phyloP scores from a whole-genome alignment of 2,888 invertebrate genomes.

The Rhamnusium bicolor region DNA sequence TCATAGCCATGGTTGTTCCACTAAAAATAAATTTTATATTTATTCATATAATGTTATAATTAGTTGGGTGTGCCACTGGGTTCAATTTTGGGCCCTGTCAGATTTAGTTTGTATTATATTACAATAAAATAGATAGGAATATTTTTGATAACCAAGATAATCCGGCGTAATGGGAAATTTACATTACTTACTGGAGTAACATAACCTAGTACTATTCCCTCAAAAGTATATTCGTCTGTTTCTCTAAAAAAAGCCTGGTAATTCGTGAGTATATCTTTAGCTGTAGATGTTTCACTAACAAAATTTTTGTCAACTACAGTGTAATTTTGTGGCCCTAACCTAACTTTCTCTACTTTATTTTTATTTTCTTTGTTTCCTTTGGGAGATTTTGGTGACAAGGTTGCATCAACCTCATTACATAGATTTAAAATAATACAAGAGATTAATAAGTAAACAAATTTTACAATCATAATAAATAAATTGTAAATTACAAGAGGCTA shows the following conservation, averaged over 20 bases:
- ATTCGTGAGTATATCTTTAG: constrained; percentile 84
- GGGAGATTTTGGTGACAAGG: constrained; percentile 63
- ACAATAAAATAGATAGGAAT: no score
- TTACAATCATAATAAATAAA: constrained; percentile 14
- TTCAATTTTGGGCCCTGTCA: no score
- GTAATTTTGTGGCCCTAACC: constrained; percentile 63
- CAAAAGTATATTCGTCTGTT: constrained; percentile 78
- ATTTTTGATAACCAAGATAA: no score
- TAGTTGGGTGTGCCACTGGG: no score
- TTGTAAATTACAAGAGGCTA: not conserved
- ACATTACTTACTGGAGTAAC: constrained; percentile 89
- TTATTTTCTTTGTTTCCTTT: constrained; percentile 57
- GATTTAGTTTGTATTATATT: no score
- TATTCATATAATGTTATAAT: not conserved
- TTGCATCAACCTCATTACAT: constrained; percentile 45
- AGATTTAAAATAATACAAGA: not conserved
- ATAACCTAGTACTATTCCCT: constrained; percentile 87
- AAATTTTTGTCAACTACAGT: constrained; percentile 80
- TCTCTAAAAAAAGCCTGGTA: constrained; percentile 84
- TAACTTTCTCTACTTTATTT: constrained; percentile 46
- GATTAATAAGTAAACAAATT: not conserved
- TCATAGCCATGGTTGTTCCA: constrained; percentile 97
- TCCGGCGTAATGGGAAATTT: no score
- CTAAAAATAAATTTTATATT: constrained; percentile 74
- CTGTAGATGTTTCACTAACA: constrained; percentile 78